Evolutionary conservation across 2,888 invertebrate species (phyloP), one percentile per base, ranked within the genome.

Genomic region (Ceramica pisi): DNA sequence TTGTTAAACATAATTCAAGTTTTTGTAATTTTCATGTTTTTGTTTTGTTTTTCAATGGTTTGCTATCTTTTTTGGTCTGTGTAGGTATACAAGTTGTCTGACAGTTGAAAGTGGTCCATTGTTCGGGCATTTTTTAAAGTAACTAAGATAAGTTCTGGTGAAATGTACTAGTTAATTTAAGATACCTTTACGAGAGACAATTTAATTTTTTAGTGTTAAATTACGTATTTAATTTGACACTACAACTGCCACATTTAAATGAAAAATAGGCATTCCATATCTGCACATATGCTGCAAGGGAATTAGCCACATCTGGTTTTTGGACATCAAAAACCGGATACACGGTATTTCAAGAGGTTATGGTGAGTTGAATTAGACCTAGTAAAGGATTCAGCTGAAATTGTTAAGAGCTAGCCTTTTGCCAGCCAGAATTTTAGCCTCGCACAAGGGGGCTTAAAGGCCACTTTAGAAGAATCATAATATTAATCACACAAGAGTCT

Each of bases 1-100:
- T 73, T 67, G 46, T 38, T 41, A 10, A 77, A 77, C 23, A 46
- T 78, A 59, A 53, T 46, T 78, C 53, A 8, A n/a, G n/a, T 60
- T 48, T 78, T 23, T 12, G 4, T 59, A 31, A 44, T 59, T 46
- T 51, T 77, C 23, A 38, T 53, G 16, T 46, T 59, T 67, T 76
- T 23, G 10, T 75, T 76, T 55, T 56, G 0, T n/a, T 56, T 56
- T 67, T 57, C 2, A 50, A 50, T 21, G 48, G 68, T 21, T 23
- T 35, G 38, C 16, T 67, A n/a, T 66, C 14, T 55, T 35, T 38
- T 53, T 53, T 75, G 9, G 10, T 41, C 14, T 35, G 5, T 35
- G 9, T 5, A 41, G 41, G 14, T 41, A 6, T 16, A 26, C 38
- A 70, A 55, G 12, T 23, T 69, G 16, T 55, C 19, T 41, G 12